Conservation (phyloP, 1,140 invertebrate genomes). For the Rhynchophorus ferrugineus region DNA sequence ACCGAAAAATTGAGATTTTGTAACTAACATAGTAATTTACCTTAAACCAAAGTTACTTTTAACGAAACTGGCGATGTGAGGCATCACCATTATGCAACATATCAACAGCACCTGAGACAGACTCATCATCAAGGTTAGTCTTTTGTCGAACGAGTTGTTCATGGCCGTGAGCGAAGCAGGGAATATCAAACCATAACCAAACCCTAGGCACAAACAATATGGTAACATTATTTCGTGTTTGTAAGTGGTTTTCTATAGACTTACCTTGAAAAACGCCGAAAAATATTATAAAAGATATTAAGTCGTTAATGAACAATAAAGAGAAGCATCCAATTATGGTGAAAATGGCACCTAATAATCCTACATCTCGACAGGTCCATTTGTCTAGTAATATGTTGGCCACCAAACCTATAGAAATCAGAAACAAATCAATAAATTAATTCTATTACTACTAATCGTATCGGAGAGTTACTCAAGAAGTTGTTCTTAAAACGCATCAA, state of each 20-base stretch:
- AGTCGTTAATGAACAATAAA: constrained; percentile 4
- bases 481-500: too few relatives aligned
- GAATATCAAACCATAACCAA: constrained; percentile 51
- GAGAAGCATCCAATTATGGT: not conserved
- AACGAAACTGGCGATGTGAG: constrained; percentile 43
- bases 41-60: constrained; percentile 50
- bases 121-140: constrained; percentile 52
- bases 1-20: too few relatives aligned
- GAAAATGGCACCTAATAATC: not conserved
- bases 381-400: constrained; percentile 6
- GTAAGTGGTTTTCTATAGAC: not conserved
- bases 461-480: too few relatives aligned
- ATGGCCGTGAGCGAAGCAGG: constrained; percentile 50
- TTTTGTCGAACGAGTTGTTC: constrained; percentile 51
- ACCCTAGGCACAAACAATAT: constrained; percentile 29
- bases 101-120: constrained; percentile 50
- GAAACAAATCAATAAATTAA: not conserved
- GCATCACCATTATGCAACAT: constrained; percentile 49
- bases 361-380: constrained; percentile 10
- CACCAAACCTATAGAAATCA: constrained; percentile 5
- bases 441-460: not conserved
- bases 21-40: too few relatives aligned
- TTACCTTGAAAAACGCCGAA: constrained; percentile 17
- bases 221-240: too few relatives aligned
- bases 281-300: constrained; percentile 3